Evolutionary conservation across 2,113 vertebrate species (phyloP), one percentile per base, ranked within the genome.

Genomic region (Gambusia affinis): DNA sequence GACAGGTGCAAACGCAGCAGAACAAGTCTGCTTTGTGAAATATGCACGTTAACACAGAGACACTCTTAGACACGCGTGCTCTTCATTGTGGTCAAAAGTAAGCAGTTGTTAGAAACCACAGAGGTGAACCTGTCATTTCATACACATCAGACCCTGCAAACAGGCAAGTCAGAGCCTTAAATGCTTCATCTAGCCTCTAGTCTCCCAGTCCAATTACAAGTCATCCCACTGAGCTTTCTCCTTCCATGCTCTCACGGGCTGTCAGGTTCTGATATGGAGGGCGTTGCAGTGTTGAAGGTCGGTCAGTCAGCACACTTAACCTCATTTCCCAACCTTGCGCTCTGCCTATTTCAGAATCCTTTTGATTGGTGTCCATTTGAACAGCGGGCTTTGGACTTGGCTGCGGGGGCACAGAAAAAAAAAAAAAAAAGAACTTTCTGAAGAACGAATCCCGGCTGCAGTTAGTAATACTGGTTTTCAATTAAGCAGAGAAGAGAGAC

Each of bases 321-420:
- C 91, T 91, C 86, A 88, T 86, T 89, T 89, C 85, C 84, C 85
- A 82, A 79, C 84, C 79, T 84, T 80, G 75, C 64, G 83, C 77
- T 82, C 78, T 75, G 81, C 71, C 74, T 86, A 72, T 73, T 79
- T 81, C 84, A 75, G 70, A 81, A 83, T 82, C 73, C 80, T 80
- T 90, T 89, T 87, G 92, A 90, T 89, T 91, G 90, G 84, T 83
- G 88, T 86, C 88, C 83, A 65, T 91, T 88, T 88, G 73, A 80
- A 89, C 89, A 88, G 81, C 30, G 27, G 72, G 81, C 74, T 86
- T 84, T 83, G 67, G 85, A 71, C 84, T 87, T 87, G 76, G 88
- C 30, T 65, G 74, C 64, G 57, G 60, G 51, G 47, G 75, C 62
- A 24, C 19, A 35, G 68, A 85, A 86, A 57, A 64, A 82, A 78